Evolutionary conservation across 2,113 vertebrate genomes (phyloP).

Genomic region (Lophochroa leadbeateri): DNA sequence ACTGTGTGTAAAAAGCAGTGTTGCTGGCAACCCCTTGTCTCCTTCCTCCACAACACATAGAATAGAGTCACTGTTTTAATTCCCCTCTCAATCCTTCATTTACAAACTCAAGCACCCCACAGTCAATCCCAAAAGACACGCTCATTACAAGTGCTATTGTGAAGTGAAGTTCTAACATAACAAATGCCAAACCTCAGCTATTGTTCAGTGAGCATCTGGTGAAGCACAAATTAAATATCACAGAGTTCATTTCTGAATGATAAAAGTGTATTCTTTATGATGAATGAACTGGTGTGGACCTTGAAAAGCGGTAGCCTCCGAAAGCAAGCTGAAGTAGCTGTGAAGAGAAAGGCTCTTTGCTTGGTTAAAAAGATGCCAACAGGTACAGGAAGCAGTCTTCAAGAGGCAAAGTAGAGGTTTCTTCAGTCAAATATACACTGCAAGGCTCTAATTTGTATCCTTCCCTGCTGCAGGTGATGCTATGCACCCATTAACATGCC

Average conservation of each 20-base stretch:
- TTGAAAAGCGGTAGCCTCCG: neutral
- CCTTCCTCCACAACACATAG: neutral
- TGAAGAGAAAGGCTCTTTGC: neutral
- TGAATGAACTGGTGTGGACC: neutral
- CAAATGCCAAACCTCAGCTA: neutral
- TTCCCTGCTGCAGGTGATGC: neutral
- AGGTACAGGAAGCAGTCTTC: neutral
- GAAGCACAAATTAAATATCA: neutral
- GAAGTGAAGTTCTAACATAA: neutral
- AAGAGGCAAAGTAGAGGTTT: neutral
- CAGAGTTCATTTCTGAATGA: neutral
- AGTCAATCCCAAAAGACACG: neutral
- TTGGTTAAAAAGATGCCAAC: neutral
- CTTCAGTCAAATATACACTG: neutral
- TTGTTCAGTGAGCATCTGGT: neutral
- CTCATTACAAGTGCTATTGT: neutral
- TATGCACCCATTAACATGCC: conserved; percentile 89
- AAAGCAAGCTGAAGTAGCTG: neutral
- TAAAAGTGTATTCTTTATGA: neutral
- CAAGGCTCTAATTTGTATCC: neutral
- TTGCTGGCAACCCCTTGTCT: neutral
- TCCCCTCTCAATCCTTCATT: conserved; percentile 21
- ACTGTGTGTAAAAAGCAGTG: neutral
- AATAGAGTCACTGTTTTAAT: neutral
- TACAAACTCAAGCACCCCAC: neutral